Base-by-base conservation (phyloP, 1,140 invertebrate species). In the Druon quercuslanigerum region DNA sequence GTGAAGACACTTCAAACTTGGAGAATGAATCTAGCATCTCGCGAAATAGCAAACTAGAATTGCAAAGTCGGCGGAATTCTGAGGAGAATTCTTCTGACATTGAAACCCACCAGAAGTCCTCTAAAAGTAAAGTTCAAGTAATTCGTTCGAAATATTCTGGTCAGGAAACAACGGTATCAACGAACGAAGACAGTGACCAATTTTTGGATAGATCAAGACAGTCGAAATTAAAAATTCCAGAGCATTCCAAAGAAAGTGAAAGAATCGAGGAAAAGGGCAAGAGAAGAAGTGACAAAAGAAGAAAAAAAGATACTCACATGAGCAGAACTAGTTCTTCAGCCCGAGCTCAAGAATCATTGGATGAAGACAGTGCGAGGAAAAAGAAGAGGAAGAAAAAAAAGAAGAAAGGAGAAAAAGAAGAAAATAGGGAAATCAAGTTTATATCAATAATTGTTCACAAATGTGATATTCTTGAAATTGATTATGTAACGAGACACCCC, bases 401-500 rank as follows among this genome's bases (percentile, higher is more conserved):
- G 40, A 79, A 78, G 74, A 79, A 79, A 50, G 72, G 14, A 14
- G 83, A 79, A 50, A 82, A 76, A 50, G 83, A 85, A 17, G 84
- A 84, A 25, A 72, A 76, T 2, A 76, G 82, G 0, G 70, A 82
- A 14, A 50, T 78, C 0, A 88, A 84, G 17, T 90, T 85, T 20
- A 85, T 87, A 17, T 88, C 87, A 1, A 75, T 91, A 52, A 86
- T 60, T n/a, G 80, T 91, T 78, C 89, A 90, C 16, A 85, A 76
- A 73, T 77, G 82, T 2, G 89, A 91, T 52, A 79, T 84, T 73
- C 78, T 92, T 0, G 87, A 90, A 51, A 74, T 82, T 5, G 88
- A 91, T 82, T 90, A 87, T 50, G 51, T 88, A 2, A 88, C 84
- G 3, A 86, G 83, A 72, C 89, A 91, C 79, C 91, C 91, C 0